Evolutionary conservation across 2,113 vertebrate genomes (phyloP).

Genomic region (Thalassarche chlororhynchos): DNA sequence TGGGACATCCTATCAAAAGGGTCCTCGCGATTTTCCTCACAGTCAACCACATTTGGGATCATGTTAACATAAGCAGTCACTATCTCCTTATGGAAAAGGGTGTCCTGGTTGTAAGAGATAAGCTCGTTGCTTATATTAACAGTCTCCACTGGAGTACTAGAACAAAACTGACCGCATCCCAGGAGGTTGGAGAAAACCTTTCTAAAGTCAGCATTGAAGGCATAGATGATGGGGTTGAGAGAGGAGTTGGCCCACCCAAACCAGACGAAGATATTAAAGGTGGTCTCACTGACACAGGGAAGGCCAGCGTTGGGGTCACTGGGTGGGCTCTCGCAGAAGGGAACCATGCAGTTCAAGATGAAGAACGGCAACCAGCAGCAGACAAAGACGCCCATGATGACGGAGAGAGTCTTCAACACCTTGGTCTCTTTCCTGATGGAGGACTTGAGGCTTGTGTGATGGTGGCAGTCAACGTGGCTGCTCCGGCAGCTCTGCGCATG

Average conservation of each 20-base stretch:
- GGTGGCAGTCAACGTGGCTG: constrained; percentile 76
- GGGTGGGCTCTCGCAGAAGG: constrained; percentile 84
- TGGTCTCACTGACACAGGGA: constrained; percentile 93
- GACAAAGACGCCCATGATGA: constrained; percentile 96
- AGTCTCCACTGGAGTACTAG: constrained; percentile 84
- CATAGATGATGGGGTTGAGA: constrained; percentile 94
- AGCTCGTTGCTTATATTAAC: constrained; percentile 93
- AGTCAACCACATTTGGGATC: constrained; percentile 87
- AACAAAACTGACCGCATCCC: constrained; percentile 85
- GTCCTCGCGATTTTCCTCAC: constrained; percentile 76
- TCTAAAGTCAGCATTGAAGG: constrained; percentile 94
- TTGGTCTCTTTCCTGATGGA: constrained; percentile 92
- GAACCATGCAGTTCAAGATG: constrained; percentile 92
- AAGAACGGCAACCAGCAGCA: constrained; percentile 97
- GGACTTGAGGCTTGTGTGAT: constrained; percentile 81
- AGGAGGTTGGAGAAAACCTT: constrained; percentile 90
- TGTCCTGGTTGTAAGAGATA: constrained; percentile 90
- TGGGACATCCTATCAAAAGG: constrained; percentile 84
- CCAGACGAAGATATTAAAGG: constrained; percentile 95
- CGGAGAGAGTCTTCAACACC: constrained; percentile 92
- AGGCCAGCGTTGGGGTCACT: constrained; percentile 73
- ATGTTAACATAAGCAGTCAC: constrained; percentile 84
- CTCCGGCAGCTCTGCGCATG: constrained; percentile 87
- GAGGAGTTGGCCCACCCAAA: constrained; percentile 97
- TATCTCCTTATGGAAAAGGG: constrained; percentile 84